Base-by-base conservation (phyloP, 2,888 invertebrate species). In the Coleophora deauratella region DNA sequence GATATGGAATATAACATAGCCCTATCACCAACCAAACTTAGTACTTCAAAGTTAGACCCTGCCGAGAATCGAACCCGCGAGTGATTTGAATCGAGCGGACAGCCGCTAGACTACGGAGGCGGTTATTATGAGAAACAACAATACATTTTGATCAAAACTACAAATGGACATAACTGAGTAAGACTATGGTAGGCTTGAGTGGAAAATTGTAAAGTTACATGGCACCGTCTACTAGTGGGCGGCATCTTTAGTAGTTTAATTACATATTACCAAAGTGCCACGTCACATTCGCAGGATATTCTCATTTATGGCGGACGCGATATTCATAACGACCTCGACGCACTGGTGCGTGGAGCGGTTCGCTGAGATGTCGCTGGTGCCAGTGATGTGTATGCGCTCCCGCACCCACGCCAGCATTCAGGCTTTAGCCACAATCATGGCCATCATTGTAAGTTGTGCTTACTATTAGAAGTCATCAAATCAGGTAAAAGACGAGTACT, bases 301-400 rank as follows among this genome's bases (percentile, higher is more conserved):
- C 50, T 80, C 81, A 0, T 57, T 49, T 30, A 79, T 84, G 81
- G 57, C 76, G 0, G 84, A 82, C 44, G 64, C 67, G 1, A 81
- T 84, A 46, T 81, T 82, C 47, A 77, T 81, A 12, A 50, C 72
- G 0, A 76, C 79, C 0, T 38, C 54, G 0, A 76, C 71, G 0
- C 79, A 81, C 37, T 63, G 54, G 52, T 82, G 84, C 42, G 52
- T 82, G 3, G 65, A 71, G 40, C 52, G 80, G 9, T 78, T 84
- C 41, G 72, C 82, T 0, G 46, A 69, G 0, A 69, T 62, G 43
- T 66, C 80, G 0, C 35, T 55, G 0, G 81, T 81, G 11, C 82
- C 84, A 0, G 80, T 84, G 0, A 40, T 82, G 8, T 79, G 80
- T 35, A 73, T 80, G 77, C 58, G 51, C 31, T 81, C 82, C 1